Evolutionary conservation across 2,113 vertebrate genomes (phyloP), one percentile per base, ranked within the genome.

Genomic region (Cercopithecus mona): DNA sequence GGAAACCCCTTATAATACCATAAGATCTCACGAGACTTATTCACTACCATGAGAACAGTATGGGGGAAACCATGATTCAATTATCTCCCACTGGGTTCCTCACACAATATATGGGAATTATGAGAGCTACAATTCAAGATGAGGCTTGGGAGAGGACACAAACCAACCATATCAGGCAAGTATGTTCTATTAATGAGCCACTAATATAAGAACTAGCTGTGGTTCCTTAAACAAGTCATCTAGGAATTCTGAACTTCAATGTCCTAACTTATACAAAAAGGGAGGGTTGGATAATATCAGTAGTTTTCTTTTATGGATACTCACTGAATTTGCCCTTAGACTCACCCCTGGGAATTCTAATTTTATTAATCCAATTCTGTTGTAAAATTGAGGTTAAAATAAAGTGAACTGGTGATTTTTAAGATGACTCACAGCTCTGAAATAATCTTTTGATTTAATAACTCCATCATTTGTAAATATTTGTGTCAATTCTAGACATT

Each of bases 371-470:
- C 55, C 35, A 84, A 81, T 48, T 75, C 23, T 82, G 16, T 32
- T 75, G 40, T 35, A 27, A 40, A 92, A 75, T 0, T 90, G 27
- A 96, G 57, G 55, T 68, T 79, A 83, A 93, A 93, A 66, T 84
- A 88, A 93, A 94, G 14, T 35, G 25, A 81, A 86, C 52, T n/a
- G n/a, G 17, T 81, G 48, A 84, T 87, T 93, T 57, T 92, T 61
- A 79, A 86, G 9, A 86, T 81, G 38, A 8, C 48, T 68, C 86
- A 38, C 6, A 82, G 38, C 38, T 75, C 61, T 88, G 66, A 95
- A 82, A 88, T 68, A 89, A 89, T 18, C 83, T 27, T 83, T 94
- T 83, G 72, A 82, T 61, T 76, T 96, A 97, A 79, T 70, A 88
- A 86, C 20, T 35, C 23, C 45, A 94, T 68, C 81, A 82, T 86